Evolutionary conservation across 2,797 vertebrate genomes (phyloP), one percentile per base, ranked within the genome.

Genomic region (Gephyroberyx darwinii): DNA sequence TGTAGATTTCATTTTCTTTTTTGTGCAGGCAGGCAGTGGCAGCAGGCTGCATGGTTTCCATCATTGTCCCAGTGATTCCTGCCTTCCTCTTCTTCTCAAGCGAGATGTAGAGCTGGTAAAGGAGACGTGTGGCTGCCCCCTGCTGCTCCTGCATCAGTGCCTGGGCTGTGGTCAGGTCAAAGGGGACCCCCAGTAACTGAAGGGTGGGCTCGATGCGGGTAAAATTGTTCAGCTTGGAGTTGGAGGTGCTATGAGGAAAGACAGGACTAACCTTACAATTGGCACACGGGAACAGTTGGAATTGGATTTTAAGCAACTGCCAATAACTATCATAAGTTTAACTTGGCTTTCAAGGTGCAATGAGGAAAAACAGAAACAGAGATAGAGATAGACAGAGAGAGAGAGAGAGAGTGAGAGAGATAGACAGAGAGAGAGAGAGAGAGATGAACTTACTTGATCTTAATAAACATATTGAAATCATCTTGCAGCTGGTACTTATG

Each of bases 151-250:
- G 91, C 91, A 98, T 98, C 82, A 99, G 89, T 10, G 90, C 92
- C 74, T 93, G 93, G 50, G 94, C 94, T 83, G 92, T 88, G 69
- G 90, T 93, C 75, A 90, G 88, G 86, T 96, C 91, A 74, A 97
- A 96, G 50, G 94, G 87, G 74, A 98, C 93, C 43, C 95, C 95
- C 84, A 99, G 85, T 43, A 95, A 91, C 4, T 92, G 92, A 54
- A 99, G 89, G 0, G 95, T 95, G 8, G 97, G 95, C 75, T 96
- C 92, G 70, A 99, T 83, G 17, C 95, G 96, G 39, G 93, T 95
- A 85, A 97, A 98, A 81, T 99, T 99, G 80, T 94, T 96, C 74
- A 95, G 78, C 86, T 93, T 98, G 60, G 95, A 92, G 82, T 88
- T 89, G 31, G 94, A 90, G 47, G 88, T 82, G 77, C 94, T 95